phyloP scores from a whole-genome alignment of 1,140 invertebrate species.

The Agrilus planipennis region DNA sequence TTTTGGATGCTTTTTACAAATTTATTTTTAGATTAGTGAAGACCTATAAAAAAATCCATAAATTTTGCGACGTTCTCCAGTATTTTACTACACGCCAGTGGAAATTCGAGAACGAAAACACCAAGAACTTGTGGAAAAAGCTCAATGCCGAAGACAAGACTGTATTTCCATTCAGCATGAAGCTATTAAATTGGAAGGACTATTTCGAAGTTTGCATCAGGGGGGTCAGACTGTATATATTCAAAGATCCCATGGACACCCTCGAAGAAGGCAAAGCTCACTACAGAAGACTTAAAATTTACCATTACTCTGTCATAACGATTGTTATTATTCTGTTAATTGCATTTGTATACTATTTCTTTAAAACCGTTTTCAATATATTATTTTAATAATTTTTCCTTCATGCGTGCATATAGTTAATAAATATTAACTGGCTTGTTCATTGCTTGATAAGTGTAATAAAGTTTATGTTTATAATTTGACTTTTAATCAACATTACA shows the following conservation, averaged over 20 bases:
- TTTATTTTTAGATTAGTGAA: slow-evolving; percentile 55
- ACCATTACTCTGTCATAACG: slow-evolving; percentile 19
- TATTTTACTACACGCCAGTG: slow-evolving; percentile 61
- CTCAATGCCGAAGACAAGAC: slow-evolving; percentile 46
- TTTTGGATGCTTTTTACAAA: no score
- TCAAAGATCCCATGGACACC: slow-evolving; percentile 47
- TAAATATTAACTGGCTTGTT: no score
- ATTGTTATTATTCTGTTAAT: neutral
- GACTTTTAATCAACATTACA: no score
- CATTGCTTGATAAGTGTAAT: no score
- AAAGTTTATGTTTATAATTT: no score
- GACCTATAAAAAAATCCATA: slow-evolving; percentile 61
- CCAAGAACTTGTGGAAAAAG: slow-evolving; percentile 44
- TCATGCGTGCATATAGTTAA: no score
- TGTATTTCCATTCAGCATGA: slow-evolving; percentile 47
- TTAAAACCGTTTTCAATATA: no score
- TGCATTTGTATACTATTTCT: no score
- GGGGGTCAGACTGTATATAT: slow-evolving; percentile 44
- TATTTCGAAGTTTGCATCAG: slow-evolving; percentile 45
- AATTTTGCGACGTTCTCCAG: slow-evolving; percentile 53
- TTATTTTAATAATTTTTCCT: no score
- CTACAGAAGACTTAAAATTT: slow-evolving; percentile 18
- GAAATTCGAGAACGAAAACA: slow-evolving; percentile 57
- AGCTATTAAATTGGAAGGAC: slow-evolving; percentile 43
- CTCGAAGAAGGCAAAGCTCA: slow-evolving; percentile 23